These are phyloP conservation scores for Tupaia chinensis DNA, from an alignment of 2,113 vertebrate genomes.

Conservation along the genomic window DNA sequence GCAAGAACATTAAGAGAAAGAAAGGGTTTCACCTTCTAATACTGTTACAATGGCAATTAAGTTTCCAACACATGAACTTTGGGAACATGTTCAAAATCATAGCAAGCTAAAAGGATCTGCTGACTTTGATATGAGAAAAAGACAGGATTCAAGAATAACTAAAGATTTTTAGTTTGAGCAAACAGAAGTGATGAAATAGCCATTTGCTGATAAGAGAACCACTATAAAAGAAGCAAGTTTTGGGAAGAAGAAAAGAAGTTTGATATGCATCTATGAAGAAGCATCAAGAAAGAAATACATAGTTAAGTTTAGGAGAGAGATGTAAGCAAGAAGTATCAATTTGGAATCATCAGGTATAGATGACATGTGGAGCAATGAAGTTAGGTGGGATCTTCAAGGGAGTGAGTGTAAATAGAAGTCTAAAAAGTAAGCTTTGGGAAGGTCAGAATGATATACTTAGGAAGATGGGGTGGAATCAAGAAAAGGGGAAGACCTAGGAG, in stretches of 20 bases:
- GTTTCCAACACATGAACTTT: too few species aligned
- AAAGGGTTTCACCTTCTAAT: too few species aligned
- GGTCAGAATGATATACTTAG: background rate
- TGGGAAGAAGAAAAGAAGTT: background rate
- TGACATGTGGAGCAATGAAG: background rate
- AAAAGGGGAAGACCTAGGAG: background rate
- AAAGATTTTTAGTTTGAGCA: constrained; percentile 41
- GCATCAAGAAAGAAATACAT: constrained; percentile 40
- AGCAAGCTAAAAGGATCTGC: background rate
- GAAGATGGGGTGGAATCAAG: background rate
- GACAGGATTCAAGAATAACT: constrained; percentile 43
- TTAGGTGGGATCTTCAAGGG: background rate
- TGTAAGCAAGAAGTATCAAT: background rate
- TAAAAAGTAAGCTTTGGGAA: constrained; percentile 15
- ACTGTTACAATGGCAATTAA: too few species aligned
- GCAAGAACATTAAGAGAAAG: too few species aligned
- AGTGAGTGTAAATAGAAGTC: background rate
- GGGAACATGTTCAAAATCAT: too few species aligned
- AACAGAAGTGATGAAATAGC: background rate
- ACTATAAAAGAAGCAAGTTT: constrained; percentile 23
- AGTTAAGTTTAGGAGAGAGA: background rate
- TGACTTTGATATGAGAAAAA: background rate
- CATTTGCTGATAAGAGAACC: background rate
- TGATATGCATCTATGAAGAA: background rate
- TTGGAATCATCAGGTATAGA: constrained; percentile 21